Evolutionary conservation across 1,140 invertebrate genomes (phyloP), one percentile per base, ranked within the genome.

Genomic region (Caenorhabditis latens): DNA sequence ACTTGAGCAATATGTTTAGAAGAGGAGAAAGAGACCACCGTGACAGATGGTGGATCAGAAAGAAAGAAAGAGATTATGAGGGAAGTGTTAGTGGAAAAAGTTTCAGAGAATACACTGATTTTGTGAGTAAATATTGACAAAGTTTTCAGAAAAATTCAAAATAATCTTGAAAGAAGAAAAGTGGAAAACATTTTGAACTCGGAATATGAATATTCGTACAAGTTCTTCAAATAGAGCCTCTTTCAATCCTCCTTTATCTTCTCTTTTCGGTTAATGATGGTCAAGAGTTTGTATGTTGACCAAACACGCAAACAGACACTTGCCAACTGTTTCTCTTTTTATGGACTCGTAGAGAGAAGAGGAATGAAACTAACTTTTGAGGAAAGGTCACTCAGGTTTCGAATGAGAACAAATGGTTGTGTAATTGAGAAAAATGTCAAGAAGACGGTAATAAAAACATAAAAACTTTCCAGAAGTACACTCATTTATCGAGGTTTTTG

Each of bases 291-390:
- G 71, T 79, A 19, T 50, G 40, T 79, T 46, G 63, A 67, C 63
- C 46, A 71, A 71, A 46, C 43, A 48, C 24, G 21, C 13, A 71
- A 21, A 48, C n/a, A 43, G 13, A 9, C 14, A 16, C 16, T 71
- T 43, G 40, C n/a, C 71, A 75, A 75, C 67, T 75, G 19, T 75
- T 50, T 50, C 71, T 79, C 71, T 79, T 50, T 79, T 79, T 79
- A 79, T 79, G 71, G 46, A 79, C 6, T 79, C 67, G 16, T 19
- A 19, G 16, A 42, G 13, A 40, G n/a, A 53, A 71, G 19, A 46
- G 7, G 63, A 53, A 58, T n/a, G 57, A 58, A 58, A 63, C 24
- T 32, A 32, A 32, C 61, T 32, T 50, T 50, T 79, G 21, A 24
- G n/a, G 71, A 79, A 79, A 79, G 46, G 71, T 79, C 71, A 79